Base-by-base conservation (phyloP, 2,797 vertebrate genomes). In the Micromesistius poutassou region DNA sequence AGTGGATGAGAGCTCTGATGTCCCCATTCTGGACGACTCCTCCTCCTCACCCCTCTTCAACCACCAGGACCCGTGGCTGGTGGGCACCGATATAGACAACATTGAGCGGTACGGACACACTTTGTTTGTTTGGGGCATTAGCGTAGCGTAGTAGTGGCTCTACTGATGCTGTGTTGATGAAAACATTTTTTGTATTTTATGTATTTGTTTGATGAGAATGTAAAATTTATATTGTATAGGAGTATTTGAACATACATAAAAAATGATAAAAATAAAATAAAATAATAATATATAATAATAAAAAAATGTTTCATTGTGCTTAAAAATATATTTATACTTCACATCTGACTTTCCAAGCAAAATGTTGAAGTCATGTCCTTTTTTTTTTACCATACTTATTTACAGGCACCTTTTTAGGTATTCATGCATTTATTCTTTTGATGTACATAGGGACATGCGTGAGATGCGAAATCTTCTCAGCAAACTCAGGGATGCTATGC, bases 401-500 rank as follows among this genome's bases (percentile, higher is more conserved):
- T 62, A 19, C 1, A 25, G 2, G 22, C 22, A 62, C 7, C 22
- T 62, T 62, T 42, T 16, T 62, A 62, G 22, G 22, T 28, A 13
- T 68, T 68, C 0, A 28, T 13, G 13, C 4, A 28, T 28, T 25
- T 68, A 1, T 12, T 68, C 2, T 68, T 28, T 13, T 28, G 9
- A 68, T 28, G 62, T 28, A 25, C 79, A 79, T 90, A 99, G 97
- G 92, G 97, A 98, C 80, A 97, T 98, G 95, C 92, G 94, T 91
- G 97, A 98, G 94, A 98, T 99, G 97, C 94, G 97, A 93, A 98
- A 98, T 89, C 94, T 99, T 87, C 94, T 99, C 94, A 99, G 97
- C 92, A 98, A 98, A 98, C 97, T 99, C 96, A 98, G 97, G 97
- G 97, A 98, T 91, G 97, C 96, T 82, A 98, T 99, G 97, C 97